Evolutionary conservation across 2,888 invertebrate genomes (phyloP).

Genomic region (Timema podura): DNA sequence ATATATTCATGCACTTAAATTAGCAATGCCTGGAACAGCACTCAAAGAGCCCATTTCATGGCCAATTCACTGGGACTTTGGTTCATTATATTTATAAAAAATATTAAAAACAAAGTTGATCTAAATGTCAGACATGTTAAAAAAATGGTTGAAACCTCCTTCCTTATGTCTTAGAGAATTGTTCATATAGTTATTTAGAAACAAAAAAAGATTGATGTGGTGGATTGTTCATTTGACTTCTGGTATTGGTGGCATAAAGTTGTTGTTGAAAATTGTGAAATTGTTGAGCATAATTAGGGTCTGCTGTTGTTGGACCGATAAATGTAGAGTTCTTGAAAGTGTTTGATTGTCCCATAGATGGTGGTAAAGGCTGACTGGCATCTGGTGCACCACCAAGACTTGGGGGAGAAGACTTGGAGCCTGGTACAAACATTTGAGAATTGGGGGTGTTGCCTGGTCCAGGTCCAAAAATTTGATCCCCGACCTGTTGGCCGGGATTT

Average conservation of each 20-base stretch:
- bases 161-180: too few species aligned
- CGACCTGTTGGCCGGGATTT: conserved; percentile 28
- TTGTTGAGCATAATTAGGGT: conserved; percentile 91
- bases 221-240: conserved; percentile 50
- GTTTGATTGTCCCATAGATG: conserved; percentile 69
- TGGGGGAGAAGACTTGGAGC: conserved; percentile 56
- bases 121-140: too few species aligned
- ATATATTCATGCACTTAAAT: too few species aligned
- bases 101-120: too few species aligned
- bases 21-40: too few species aligned
- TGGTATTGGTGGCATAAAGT: conserved; percentile 81
- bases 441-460: conserved; percentile 43
- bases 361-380: conserved; percentile 70
- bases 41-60: too few species aligned
- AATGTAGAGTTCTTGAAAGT: conserved; percentile 71
- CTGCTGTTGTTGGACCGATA: conserved; percentile 78
- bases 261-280: conserved; percentile 95
- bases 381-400: conserved; percentile 53
- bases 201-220: conserved; percentile 37
- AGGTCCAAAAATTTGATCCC: conserved; percentile 35
- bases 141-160: too few species aligned
- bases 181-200: conserved; percentile 33
- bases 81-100: too few species aligned
- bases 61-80: too few species aligned
- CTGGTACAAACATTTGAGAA: conserved; percentile 56